Percentiles rank a stretch among this genome's conserved stretches.
phyloP scores from a whole-genome alignment of 1,140 invertebrate genomes.

The Heliconius congener region DNA sequence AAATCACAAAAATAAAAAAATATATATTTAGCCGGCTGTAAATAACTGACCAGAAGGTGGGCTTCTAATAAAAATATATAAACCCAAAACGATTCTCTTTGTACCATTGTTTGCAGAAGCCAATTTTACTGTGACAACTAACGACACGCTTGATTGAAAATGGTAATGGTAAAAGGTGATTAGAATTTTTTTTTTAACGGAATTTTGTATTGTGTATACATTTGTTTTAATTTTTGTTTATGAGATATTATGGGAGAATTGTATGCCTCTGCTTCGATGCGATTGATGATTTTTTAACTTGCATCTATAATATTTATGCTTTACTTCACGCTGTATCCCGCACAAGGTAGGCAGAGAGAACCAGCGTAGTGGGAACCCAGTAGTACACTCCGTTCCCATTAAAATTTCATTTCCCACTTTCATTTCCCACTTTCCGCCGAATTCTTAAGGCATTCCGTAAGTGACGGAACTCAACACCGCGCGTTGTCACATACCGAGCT shows the following conservation, averaged over 20 bases:
- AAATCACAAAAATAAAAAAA: too few relatives aligned
- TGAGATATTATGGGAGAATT: neutral
- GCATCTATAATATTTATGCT: neutral
- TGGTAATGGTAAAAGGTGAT: conserved; percentile 7
- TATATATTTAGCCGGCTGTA: too few relatives aligned
- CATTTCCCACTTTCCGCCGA: too few relatives aligned
- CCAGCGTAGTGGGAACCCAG: too few relatives aligned
- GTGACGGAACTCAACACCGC: too few relatives aligned
- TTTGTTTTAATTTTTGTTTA: neutral
- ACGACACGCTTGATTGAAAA: neutral
- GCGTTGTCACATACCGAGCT: too few relatives aligned
- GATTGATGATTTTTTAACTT: neutral
- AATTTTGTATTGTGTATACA: neutral
- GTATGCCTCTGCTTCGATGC: neutral
- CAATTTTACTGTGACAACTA: conserved; percentile 1
- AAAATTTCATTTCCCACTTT: too few relatives aligned
- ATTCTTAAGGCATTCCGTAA: too few relatives aligned
- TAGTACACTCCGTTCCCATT: too few relatives aligned
- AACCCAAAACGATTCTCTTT: neutral
- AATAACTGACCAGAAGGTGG: neutral
- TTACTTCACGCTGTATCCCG: too few relatives aligned
- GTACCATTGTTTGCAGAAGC: conserved; percentile 1
- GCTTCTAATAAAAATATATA: neutral
- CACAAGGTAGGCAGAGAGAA: too few relatives aligned
- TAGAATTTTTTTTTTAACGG: neutral